Base-by-base conservation (phyloP, 2,113 vertebrate genomes). In the Spea multiplicata region DNA sequence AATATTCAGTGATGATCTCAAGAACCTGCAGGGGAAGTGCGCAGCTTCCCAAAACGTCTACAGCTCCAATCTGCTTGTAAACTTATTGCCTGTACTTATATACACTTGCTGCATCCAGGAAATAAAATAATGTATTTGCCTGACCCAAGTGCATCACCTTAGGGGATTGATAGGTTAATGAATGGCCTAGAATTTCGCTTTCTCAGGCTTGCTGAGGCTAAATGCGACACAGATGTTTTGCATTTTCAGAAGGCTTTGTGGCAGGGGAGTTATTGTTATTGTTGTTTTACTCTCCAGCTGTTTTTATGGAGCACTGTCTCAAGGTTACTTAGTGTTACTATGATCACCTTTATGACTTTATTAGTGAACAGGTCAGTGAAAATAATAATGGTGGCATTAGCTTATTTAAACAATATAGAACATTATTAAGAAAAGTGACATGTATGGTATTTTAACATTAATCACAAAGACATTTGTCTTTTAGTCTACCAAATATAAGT, bases 181-280 rank as follows among this genome's bases (percentile, higher is more conserved):
- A 74, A 67, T 80, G 52, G 50, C 30, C 65, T 74, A 68, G 65
- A 80, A 73, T 44, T 67, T 80, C 45, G 59, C 45, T 46, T 80
- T 80, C 71, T 68, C 65, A 68, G 65, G 64, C 17, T 67, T 68
- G 71, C 50, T 73, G 64, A 65, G 47, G 64, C 45, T 68, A 80
- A 80, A 80, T 80, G 78, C 57, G 64, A 61, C 78, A 80, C 78
- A 80, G 78, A 80, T 80, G 71, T 74, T 80, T 74, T 73, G 71
- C 64, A 73, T 72, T 78, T 79, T 73, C 62, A 17, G 76, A 79
- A 72, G 61, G 45, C n/a, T 66, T n/a, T 61, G 71, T 50, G 53
- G 55, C 64, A 68, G 46, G 12, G 52, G 17, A 73, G 10, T 50
- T 75, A 66, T 13, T 68, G 52, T 80, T 73, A 16, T 68, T 68